phyloP scores from a whole-genome alignment of 1,140 invertebrate genomes.

The Xylocopa sonorina region DNA sequence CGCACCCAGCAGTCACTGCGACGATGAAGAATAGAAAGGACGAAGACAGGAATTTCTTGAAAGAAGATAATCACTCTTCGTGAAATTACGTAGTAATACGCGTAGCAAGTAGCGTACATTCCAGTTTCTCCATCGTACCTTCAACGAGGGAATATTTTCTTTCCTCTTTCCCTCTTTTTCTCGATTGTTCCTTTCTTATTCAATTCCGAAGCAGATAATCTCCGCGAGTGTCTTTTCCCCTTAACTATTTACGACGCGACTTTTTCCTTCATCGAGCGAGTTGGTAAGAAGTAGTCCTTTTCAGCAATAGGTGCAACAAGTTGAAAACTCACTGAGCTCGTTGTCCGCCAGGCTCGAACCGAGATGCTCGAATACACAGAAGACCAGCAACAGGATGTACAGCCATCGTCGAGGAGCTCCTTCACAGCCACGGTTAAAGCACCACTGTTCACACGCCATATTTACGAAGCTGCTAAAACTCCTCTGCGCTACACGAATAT shows the following conservation, averaged over 20 bases:
- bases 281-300: not conserved
- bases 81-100: conserved; percentile 44
- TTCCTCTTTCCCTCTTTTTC: conserved; percentile 17
- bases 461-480: conserved; percentile 56
- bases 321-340: conserved; percentile 63
- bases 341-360: conserved; percentile 47
- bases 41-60: not conserved
- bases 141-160: conserved; percentile 10
- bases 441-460: conserved; percentile 75
- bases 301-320: conserved; percentile 35
- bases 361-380: conserved; percentile 38
- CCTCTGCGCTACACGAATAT: conserved; percentile 35
- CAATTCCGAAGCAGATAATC: not conserved
- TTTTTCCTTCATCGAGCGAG: conserved; percentile 15
- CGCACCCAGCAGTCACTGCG: not conserved
- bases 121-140: conserved; percentile 26
- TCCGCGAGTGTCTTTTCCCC: not conserved
- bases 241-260: not conserved
- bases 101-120: conserved; percentile 34
- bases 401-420: conserved; percentile 57
- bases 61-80: conserved; percentile 2
- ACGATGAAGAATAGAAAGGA: not conserved
- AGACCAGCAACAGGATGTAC: conserved; percentile 59
- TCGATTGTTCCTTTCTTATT: not conserved
- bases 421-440: conserved; percentile 61